Conservation (phyloP, 2,888 invertebrate genomes). For the Alloplasta piceator region DNA sequence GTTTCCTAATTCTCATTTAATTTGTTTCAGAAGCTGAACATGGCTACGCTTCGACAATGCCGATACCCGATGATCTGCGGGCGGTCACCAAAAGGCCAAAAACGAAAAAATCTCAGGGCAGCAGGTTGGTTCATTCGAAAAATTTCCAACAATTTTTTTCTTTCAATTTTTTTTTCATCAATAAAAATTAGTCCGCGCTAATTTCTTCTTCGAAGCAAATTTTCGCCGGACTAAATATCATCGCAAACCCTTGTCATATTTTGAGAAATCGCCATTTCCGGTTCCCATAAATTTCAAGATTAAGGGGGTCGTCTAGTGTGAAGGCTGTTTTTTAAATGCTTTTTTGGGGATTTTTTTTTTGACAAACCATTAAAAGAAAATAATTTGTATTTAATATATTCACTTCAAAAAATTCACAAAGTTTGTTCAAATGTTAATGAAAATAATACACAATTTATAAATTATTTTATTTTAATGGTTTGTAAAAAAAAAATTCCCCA, state of each 20-base stretch:
- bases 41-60: constrained; percentile 94
- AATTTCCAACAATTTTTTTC: background rate
- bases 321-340: too few relatives aligned
- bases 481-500: too few relatives aligned
- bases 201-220: background rate
- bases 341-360: too few relatives aligned
- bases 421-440: too few relatives aligned
- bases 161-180: background rate
- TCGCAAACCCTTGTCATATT: too few relatives aligned
- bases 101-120: constrained; percentile 95
- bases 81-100: constrained; percentile 89
- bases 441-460: too few relatives aligned
- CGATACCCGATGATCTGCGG: constrained; percentile 91
- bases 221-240: background rate
- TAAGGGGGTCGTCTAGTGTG: too few relatives aligned
- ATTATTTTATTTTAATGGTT: too few relatives aligned
- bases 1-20: constrained; percentile 26
- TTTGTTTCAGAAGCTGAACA: constrained; percentile 90
- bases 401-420: too few relatives aligned
- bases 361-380: too few relatives aligned
- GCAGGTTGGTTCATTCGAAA: constrained; percentile 87
- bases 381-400: too few relatives aligned
- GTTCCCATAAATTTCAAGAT: background rate
- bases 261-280: background rate
- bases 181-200: too few relatives aligned